Conservation (phyloP, 2,113 vertebrate species). For the crab-eating macaque (Macaca fascicularis) region DNA sequence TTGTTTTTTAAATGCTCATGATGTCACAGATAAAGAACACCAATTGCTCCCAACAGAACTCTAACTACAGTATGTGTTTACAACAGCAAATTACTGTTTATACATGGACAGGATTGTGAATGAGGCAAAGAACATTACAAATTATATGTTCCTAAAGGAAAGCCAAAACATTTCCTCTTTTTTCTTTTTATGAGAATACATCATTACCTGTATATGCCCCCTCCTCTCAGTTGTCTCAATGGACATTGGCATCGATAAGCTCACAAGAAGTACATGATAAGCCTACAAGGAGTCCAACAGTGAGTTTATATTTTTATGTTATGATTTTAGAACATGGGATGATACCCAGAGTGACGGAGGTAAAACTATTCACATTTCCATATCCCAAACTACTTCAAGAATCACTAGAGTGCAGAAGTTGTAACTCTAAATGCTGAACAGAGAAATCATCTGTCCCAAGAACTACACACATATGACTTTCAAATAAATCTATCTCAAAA, state of each 20-base stretch:
- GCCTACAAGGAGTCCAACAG: background rate
- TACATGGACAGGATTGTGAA: constrained; percentile 55
- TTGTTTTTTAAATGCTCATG: constrained; percentile 66
- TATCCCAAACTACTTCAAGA: background rate
- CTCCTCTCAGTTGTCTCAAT: background rate
- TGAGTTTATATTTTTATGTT: constrained; percentile 26
- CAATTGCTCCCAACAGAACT: constrained; percentile 74
- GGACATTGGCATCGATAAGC: background rate
- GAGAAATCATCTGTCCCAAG: background rate
- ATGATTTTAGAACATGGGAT: background rate
- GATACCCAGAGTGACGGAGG: background rate
- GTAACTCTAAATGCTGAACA: background rate
- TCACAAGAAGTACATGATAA: constrained; percentile 16
- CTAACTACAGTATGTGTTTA: constrained; percentile 66
- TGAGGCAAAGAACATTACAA: constrained; percentile 58
- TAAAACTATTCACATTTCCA: background rate
- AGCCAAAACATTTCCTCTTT: constrained; percentile 29
- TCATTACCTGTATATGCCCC: constrained; percentile 30
- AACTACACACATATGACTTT: background rate
- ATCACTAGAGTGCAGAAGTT: background rate
- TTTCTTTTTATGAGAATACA: background rate
- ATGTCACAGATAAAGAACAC: constrained; percentile 71
- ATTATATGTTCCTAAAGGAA: constrained; percentile 41
- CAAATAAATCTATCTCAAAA: background rate
- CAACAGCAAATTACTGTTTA: constrained; percentile 74